A percentile compares a stretch with the other conserved stretches of the same genome.
phyloP scores from a whole-genome alignment of 2,888 invertebrate species.

The Papilio elwesi region DNA sequence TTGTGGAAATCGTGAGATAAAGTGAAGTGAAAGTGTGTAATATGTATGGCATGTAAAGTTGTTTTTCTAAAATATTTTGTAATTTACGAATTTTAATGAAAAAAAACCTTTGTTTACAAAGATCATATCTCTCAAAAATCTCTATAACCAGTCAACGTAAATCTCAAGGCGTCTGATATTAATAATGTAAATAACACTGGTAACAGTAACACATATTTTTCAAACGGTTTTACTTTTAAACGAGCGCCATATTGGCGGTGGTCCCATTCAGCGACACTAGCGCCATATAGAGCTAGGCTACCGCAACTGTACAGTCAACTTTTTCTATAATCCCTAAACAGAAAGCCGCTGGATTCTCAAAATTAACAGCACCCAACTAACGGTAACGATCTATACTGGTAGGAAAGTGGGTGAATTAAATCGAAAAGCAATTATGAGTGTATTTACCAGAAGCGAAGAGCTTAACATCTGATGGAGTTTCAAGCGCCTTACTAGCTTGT shows the following conservation, averaged over 20 bases:
- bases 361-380: constrained; percentile 54
- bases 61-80: no score
- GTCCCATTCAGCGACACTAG: constrained; percentile 46
- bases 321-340: constrained; percentile 47
- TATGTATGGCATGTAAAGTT: no score
- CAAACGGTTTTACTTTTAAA: constrained; percentile 35
- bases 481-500: no score
- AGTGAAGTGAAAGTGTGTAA: no score
- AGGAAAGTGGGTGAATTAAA: background rate
- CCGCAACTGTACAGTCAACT: constrained; percentile 44
- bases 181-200: constrained; percentile 31
- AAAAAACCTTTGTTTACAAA: no score
- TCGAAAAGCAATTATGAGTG: background rate
- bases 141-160: background rate
- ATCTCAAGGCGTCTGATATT: background rate
- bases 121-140: background rate
- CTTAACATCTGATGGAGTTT: no score
- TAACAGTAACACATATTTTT: constrained; percentile 36
- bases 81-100: no score
- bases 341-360: constrained; percentile 49
- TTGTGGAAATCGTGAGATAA: no score
- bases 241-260: constrained; percentile 31
- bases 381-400: constrained; percentile 41
- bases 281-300: constrained; percentile 45
- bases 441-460: no score